Evolutionary conservation across 2,797 vertebrate genomes (phyloP), one percentile per base, ranked within the genome.

Genomic region (Bovichtus variegatus): DNA sequence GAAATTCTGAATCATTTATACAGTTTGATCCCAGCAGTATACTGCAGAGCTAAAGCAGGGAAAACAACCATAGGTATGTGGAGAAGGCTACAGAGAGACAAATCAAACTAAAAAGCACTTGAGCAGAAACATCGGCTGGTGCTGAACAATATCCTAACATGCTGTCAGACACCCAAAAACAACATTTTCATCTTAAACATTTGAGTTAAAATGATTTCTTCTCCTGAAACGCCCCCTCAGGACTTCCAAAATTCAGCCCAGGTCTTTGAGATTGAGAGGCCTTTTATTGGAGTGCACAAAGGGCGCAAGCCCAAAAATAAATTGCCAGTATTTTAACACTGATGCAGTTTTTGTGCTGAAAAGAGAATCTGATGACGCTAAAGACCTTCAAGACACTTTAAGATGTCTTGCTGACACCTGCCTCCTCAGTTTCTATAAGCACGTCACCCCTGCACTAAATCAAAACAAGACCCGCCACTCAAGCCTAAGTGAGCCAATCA

Each of bases 1-100:
- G 67, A 89, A 76, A 84, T 76, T 73, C 54, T 82, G 41, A 90
- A 91, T 90, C 63, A 90, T 89, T 90, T 88, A 86, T 83, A 79
- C 46, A 66, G 78, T 84, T 84, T 83, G 76, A 89, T 84, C 66
- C 78, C 47, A 43, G 64, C 67, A 85, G 74, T 66, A 34, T 34
- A 65, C 55, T 23, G 60, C 74, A 51, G 51, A 75, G 74, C 57
- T 47, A 36, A 60, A 80, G 69, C 27, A 71, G 71, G 49, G 80
- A 78, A 83, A 78, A 66, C 54, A 53, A 60, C 77, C 64, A 82
- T 50, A 74, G 57, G 58, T 83, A 50, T 5, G 3, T 18, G 59
- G 19, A 77, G 44, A 6, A 71, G 71, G 71, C 64, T 54, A 43
- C 51, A 72, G 53, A 64, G 60, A 83, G 43, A 73, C 27, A 71